phyloP scores from a whole-genome alignment of 2,113 vertebrate species.

The Sitta europaea region DNA sequence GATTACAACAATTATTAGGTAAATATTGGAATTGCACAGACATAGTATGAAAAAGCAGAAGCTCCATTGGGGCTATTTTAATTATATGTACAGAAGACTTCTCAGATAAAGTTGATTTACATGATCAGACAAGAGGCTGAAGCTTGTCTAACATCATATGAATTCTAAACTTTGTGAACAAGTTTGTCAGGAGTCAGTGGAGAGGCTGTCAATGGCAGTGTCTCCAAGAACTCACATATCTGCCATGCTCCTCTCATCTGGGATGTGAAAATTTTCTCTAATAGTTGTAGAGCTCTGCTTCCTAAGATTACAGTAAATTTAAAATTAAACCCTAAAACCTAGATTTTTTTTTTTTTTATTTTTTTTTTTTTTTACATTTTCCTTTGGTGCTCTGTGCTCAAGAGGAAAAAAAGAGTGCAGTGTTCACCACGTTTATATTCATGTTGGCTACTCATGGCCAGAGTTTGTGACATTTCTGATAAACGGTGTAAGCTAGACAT shows the following conservation, averaged over 20 bases:
- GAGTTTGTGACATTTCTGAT: not conserved
- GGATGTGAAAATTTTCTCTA: not conserved
- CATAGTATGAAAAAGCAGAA: not conserved
- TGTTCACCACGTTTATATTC: not conserved
- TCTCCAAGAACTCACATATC: not conserved
- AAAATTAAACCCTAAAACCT: not conserved
- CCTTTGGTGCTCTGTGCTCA: not conserved
- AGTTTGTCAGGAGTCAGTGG: not conserved
- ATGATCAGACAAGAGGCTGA: not conserved
- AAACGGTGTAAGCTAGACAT: not conserved
- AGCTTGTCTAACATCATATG: not conserved
- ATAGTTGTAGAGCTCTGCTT: not conserved
- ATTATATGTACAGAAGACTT: not conserved
- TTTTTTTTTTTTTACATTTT: not conserved
- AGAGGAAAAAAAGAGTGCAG: rapidly evolving
- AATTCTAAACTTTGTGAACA: not conserved
- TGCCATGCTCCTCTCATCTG: not conserved
- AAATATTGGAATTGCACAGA: not conserved
- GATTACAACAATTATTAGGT: not conserved
- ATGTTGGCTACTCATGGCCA: not conserved
- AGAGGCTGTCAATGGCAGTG: not conserved
- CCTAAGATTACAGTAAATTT: not conserved
- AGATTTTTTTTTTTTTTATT: not conserved
- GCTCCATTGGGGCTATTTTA: not conserved
- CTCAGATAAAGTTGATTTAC: not conserved